Evolutionary conservation across 2,888 invertebrate genomes (phyloP), one percentile per base, ranked within the genome.

Genomic region (Xestoiulus laeticollis): DNA sequence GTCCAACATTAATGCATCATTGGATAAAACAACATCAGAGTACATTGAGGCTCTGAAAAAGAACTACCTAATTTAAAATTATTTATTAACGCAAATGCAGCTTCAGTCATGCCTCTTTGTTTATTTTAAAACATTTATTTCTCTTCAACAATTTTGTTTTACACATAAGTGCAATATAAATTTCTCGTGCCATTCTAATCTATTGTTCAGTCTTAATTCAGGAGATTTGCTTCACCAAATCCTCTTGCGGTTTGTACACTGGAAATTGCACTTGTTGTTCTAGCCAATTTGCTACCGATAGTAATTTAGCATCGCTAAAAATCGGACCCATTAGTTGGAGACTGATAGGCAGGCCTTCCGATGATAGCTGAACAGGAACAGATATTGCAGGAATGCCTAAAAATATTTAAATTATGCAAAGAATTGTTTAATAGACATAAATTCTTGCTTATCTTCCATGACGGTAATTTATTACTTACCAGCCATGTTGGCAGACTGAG

Each of bases 401-500:
- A 91, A 91, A 19, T 89, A 89, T 88, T 88, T 53, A 87, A 85
- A n/a, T n/a, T 88, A 68, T 53, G 85, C 14, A 87, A 88, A 26
- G 89, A 87, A n/a, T 85, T 53, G 85, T 87, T 86, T n/a, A 19
- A n/a, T 86, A 22, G 16, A 68, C 26, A 30, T 32, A 8, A 53
- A n/a, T 19, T 38, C 33, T 16, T 85, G 6, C 38, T 43, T 43
- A 43, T 43, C 43, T 43, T 43, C 5, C 10, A 43, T 8, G 6
- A 43, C 26, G 30, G 22, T 26, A 8, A 85, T 85, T 30, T 85
- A 85, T 14, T n/a, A 19, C 30, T 91, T 91, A 92, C 99, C 99
- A 59, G 99, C 98, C 96, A 99, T 96, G 91, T 99, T 99, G 0
- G 96, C 97, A 0, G 99, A 96, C 91, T 98, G 98, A 0, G 99